A percentile compares a stretch with the other conserved stretches of the same genome.
Conservation (phyloP, 2,888 invertebrate genomes). For the Drosophila prolongata region DNA sequence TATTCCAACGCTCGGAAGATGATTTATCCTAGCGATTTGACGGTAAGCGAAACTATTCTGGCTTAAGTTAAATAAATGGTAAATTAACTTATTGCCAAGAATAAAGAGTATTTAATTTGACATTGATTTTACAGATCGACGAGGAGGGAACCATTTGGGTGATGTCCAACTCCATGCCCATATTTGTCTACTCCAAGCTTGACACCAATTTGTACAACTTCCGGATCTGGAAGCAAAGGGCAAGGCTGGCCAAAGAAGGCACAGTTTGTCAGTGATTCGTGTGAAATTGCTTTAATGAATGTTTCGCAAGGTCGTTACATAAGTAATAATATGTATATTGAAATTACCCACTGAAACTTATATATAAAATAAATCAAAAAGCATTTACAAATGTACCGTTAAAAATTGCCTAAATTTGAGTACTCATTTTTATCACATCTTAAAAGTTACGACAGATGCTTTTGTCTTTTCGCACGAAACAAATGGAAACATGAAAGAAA, state of each 20-base stretch:
- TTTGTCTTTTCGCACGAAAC: slow-evolving; percentile 36
- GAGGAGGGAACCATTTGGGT: slow-evolving; percentile 88
- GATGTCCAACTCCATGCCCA: slow-evolving; percentile 88
- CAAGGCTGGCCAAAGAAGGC: slow-evolving; percentile 83
- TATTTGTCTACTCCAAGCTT: slow-evolving; percentile 87
- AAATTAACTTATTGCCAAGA: neutral
- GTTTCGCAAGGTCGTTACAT: slow-evolving; percentile 55
- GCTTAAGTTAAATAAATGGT: neutral
- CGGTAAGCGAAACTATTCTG: slow-evolving; percentile 67
- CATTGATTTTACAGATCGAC: slow-evolving; percentile 85
- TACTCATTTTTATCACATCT: slow-evolving; percentile 76
- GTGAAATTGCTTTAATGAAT: slow-evolving; percentile 60
- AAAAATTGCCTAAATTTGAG: slow-evolving; percentile 79
- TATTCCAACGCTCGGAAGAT: slow-evolving; percentile 87
- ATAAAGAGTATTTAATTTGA: too few species aligned
- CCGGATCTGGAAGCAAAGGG: slow-evolving; percentile 86
- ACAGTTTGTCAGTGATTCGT: slow-evolving; percentile 83
- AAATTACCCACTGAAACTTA: slow-evolving; percentile 61
- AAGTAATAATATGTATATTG: slow-evolving; percentile 47
- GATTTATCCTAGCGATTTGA: slow-evolving; percentile 90
- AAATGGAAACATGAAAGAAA: slow-evolving; percentile 42
- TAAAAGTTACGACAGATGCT: slow-evolving; percentile 67
- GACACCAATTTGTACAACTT: slow-evolving; percentile 88
- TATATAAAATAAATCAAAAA: slow-evolving; percentile 69
- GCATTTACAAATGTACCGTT: slow-evolving; percentile 69